Evolutionary conservation across 2,888 invertebrate genomes (phyloP).

Genomic region (Parapristionchus giblindavisi): DNA sequence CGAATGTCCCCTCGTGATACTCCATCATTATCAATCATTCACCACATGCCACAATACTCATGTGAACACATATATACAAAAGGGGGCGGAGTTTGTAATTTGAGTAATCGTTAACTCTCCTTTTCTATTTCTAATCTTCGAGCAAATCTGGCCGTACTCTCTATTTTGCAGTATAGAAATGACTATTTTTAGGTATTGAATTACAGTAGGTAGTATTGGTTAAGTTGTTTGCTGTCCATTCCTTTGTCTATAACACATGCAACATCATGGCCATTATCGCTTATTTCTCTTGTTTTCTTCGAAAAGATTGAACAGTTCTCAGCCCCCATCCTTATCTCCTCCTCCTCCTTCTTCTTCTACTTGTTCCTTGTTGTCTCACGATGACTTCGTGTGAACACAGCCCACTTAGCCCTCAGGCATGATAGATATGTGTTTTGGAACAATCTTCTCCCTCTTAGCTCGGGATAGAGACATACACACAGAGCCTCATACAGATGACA

Average conservation of each 20-base stretch:
- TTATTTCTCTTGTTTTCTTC: slow-evolving; percentile 16
- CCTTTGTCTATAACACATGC: background rate
- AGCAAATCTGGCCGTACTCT: no score
- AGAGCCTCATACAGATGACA: background rate
- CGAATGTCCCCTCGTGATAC: no score
- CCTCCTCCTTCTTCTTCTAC: background rate
- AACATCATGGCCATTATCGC: background rate
- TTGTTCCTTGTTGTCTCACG: slow-evolving; percentile 1
- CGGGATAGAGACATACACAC: background rate
- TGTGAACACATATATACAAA: no score
- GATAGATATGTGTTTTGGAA: background rate
- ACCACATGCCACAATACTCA: no score
- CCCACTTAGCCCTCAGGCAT: background rate
- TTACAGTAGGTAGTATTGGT: no score
- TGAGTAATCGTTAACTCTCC: no score
- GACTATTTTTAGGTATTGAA: no score
- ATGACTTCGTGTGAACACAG: background rate
- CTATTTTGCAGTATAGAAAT: no score
- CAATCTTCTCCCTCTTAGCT: background rate
- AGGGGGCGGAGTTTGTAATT: no score
- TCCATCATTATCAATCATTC: no score
- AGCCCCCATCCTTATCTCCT: background rate
- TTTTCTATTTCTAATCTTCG: no score
- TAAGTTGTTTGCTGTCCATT: background rate
- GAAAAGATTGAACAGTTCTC: background rate